phyloP scores from a whole-genome alignment of 2,888 invertebrate species.

The Myathropa florea region DNA sequence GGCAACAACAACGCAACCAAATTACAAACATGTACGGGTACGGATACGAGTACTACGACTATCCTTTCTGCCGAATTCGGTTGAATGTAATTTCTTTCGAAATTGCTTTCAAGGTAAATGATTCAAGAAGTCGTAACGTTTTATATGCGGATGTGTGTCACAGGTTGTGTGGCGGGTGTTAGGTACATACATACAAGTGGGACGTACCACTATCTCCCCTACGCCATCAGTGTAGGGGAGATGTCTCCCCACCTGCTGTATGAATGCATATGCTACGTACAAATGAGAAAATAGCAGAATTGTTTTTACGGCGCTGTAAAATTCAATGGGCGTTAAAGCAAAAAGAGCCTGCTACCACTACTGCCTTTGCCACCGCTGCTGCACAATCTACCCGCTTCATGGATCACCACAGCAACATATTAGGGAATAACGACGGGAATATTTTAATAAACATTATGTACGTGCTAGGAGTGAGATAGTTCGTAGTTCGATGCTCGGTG shows the following conservation, averaged over 20 bases:
- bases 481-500: slow-evolving; percentile 32
- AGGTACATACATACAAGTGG: not conserved
- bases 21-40: slow-evolving; percentile 57
- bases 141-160: slow-evolving; percentile 62
- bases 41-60: slow-evolving; percentile 35
- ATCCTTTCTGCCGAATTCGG: slow-evolving; percentile 67
- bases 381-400: not conserved
- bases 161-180: slow-evolving; percentile 42
- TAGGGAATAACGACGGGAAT: slow-evolving; percentile 42
- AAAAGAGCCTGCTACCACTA: slow-evolving; percentile 28
- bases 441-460: slow-evolving; percentile 56
- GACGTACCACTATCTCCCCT: slow-evolving; percentile 4
- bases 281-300: slow-evolving; percentile 68
- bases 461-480: slow-evolving; percentile 1
- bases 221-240: slow-evolving; percentile 28
- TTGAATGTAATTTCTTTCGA: slow-evolving; percentile 69
- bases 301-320: slow-evolving; percentile 68
- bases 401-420: slow-evolving; percentile 37
- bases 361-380: slow-evolving; percentile 5
- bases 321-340: slow-evolving; percentile 67
- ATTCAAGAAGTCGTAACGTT: slow-evolving; percentile 70
- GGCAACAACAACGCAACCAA: slow-evolving; percentile 29
- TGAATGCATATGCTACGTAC: slow-evolving; percentile 64
- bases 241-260: not conserved
- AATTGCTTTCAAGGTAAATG: slow-evolving; percentile 71